Conservation (phyloP, 1,140 invertebrate species). For the Hormaphis cornu region DNA sequence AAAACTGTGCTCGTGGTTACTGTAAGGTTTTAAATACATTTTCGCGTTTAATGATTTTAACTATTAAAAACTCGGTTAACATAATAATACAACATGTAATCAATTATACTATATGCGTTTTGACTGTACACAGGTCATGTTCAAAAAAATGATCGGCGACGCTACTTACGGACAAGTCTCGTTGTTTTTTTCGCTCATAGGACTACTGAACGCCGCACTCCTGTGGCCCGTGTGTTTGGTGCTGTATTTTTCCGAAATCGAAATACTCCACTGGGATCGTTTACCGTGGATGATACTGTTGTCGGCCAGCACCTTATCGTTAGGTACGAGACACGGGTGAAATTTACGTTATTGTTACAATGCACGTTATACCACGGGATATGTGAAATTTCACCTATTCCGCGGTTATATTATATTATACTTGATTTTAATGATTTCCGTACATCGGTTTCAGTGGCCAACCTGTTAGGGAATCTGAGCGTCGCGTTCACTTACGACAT, state of each 20-base stretch:
- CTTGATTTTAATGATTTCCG: background rate
- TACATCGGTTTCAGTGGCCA: slow-evolving; percentile 62
- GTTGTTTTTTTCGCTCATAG: slow-evolving; percentile 76
- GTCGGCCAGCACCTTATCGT: slow-evolving; percentile 62
- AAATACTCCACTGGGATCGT: slow-evolving; percentile 64
- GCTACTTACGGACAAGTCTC: slow-evolving; percentile 77
- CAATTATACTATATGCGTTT: too few relatives aligned
- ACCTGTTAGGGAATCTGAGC: slow-evolving; percentile 82
- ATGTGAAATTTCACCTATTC: too few relatives aligned
- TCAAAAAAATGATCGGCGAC: slow-evolving; percentile 84
- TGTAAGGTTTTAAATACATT: too few relatives aligned
- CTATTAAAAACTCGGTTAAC: too few relatives aligned
- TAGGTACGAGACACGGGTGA: slow-evolving; percentile 53
- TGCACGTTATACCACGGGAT: too few relatives aligned
- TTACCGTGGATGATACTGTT: slow-evolving; percentile 73
- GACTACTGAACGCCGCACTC: slow-evolving; percentile 68
- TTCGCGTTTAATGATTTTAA: too few relatives aligned
- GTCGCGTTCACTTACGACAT: slow-evolving; percentile 82
- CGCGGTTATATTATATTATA: too few relatives aligned
- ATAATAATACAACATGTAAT: too few relatives aligned
- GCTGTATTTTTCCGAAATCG: slow-evolving; percentile 73
- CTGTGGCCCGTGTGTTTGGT: slow-evolving; percentile 77
- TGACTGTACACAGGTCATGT: slow-evolving; percentile 57
- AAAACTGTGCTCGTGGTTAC: too few relatives aligned
- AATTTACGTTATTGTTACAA: slow-evolving; percentile 4